These are phyloP conservation scores for Xiphophorus hellerii DNA, from an alignment of 2,113 vertebrate species.

Conservation along the genomic window DNA sequence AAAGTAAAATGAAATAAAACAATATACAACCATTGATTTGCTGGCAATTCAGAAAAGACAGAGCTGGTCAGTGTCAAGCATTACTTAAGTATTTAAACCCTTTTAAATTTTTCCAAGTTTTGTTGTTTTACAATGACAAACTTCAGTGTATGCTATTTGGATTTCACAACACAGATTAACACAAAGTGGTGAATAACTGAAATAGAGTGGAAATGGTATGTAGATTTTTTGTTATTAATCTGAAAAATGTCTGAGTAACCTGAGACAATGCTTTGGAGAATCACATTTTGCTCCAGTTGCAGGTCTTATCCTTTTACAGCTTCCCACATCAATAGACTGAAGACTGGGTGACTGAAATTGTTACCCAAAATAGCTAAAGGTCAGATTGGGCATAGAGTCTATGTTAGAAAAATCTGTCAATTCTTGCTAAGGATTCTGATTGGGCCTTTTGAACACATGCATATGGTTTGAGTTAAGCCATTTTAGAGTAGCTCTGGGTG, in stretches of 20 bases:
- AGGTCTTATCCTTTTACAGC: neutral
- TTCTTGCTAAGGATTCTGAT: too few species aligned
- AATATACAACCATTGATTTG: constrained; percentile 54
- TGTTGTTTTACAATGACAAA: too few species aligned
- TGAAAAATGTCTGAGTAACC: neutral
- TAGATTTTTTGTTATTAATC: neutral
- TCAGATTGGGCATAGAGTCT: neutral
- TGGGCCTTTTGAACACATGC: too few species aligned
- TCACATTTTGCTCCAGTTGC: neutral
- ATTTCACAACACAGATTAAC: too few species aligned
- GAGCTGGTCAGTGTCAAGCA: neutral
- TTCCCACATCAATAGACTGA: too few species aligned
- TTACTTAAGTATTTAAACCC: too few species aligned
- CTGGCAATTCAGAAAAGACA: constrained; percentile 12
- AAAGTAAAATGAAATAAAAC: constrained; percentile 4
- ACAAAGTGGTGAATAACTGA: neutral
- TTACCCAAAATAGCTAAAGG: too few species aligned
- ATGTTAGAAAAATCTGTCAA: neutral
- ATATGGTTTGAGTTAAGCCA: too few species aligned
- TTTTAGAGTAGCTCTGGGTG: too few species aligned
- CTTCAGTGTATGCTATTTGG: neutral
- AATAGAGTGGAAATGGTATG: neutral
- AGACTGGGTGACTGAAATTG: too few species aligned
- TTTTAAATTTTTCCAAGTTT: too few species aligned
- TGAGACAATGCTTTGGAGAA: neutral